Base-by-base conservation (phyloP, 1,140 invertebrate species). In the Drosophila sp. region DNA sequence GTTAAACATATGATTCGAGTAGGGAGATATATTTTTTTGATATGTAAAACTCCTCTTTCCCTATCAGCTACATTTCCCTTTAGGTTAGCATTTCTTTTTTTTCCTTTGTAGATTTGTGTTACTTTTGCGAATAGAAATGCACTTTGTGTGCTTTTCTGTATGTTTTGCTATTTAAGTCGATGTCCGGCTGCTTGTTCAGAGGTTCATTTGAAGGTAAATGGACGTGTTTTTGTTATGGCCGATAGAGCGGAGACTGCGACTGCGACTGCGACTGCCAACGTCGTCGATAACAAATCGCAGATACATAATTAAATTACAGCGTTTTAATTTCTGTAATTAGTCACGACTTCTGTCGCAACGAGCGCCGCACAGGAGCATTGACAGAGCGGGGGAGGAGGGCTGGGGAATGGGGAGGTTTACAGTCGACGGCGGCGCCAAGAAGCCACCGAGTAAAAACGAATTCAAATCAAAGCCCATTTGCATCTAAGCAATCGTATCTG, bases 261-360 rank as follows among this genome's bases (percentile, higher is more conserved):
- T 41, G 67, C 34, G 29, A 62, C 32, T 41, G 27, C 66, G 41
- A 67, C 56, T 70, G 66, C 53, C 50, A 70, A 57, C 69, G 59
- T 51, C 59, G 67, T 56, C 72, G 90, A 91, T 91, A 91, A 91
- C 82, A 82, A 91, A 91, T 90, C 90, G 83, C 76, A 89, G 90
- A 91, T 91, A 91, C 90, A 91, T 91, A 91, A 91, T 91, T 91
- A 91, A 91, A 91, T 91, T 91, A 91, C 90, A 91, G 90, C 87
- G 90, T 91, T 91, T 91, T 90, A 91, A 91, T 91, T 91, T 91
- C 90, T 90, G 90, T 91, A 91, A 91, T 91, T 91, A 91, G 90
- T 91, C 90, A 91, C 90, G 90, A 91, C 80, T 91, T 91, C 72
- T 80, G 72, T 59, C 29, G 54, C 48, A 46, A 62, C 56, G 18